These are phyloP conservation scores for Erpetoichthys calabaricus DNA, from an alignment of 2,797 vertebrate species.

Conservation along the genomic window DNA sequence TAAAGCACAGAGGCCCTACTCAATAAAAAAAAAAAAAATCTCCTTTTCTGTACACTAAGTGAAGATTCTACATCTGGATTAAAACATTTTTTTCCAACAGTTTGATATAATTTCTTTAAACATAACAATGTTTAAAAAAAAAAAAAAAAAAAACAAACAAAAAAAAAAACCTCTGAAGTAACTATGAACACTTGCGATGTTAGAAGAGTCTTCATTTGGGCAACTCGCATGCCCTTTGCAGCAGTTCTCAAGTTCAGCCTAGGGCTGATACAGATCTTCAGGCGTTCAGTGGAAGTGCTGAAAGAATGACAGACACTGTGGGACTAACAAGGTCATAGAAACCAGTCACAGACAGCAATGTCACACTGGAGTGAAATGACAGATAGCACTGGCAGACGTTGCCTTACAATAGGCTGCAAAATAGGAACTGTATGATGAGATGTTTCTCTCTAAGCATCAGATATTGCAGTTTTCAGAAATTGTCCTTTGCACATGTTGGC, in stretches of 20 bases:
- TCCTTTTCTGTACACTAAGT: conserved; percentile 53
- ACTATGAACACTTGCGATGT: conserved; percentile 15
- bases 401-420: conserved; percentile 24
- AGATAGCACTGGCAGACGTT: conserved; percentile 40
- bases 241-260: conserved; percentile 25
- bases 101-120: conserved; percentile 21
- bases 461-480: conserved; percentile 32
- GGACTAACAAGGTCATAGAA: conserved; percentile 7
- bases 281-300: neutral
- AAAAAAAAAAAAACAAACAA: conserved; percentile 32
- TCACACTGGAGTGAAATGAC: conserved; percentile 6
- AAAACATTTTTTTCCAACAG: conserved; percentile 46
- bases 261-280: conserved; percentile 2
- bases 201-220: conserved; percentile 38
- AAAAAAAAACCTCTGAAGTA: conserved; percentile 32
- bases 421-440: conserved; percentile 1
- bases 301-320: conserved; percentile 5
- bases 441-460: conserved; percentile 28
- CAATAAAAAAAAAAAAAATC: conserved; percentile 9
- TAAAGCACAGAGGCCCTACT: conserved; percentile 19
- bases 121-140: conserved; percentile 39
- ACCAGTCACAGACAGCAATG: conserved; percentile 12
- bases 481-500: conserved; percentile 17
- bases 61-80: conserved; percentile 60
- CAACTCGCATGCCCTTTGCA: conserved; percentile 29